Conservation (phyloP, 2,113 vertebrate genomes). For the Indri indri region DNA sequence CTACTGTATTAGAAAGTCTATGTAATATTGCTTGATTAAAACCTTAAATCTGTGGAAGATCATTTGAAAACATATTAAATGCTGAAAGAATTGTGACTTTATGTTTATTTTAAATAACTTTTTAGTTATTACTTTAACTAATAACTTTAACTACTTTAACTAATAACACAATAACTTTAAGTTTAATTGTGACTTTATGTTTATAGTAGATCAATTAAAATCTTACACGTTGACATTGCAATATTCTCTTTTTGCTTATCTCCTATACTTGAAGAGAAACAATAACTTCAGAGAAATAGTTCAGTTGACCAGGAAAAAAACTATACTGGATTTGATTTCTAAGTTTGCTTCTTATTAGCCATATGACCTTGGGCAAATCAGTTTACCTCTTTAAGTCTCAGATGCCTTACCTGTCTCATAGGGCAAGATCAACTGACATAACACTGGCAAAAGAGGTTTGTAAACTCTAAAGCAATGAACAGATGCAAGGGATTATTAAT, state of each 20-base stretch:
- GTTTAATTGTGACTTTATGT: neutral
- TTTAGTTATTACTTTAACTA: no score
- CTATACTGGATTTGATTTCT: neutral
- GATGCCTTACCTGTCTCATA: neutral
- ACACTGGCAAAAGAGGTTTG: neutral
- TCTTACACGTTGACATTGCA: neutral
- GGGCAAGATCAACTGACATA: neutral
- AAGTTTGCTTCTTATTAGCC: conserved; percentile 37
- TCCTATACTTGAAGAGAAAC: neutral
- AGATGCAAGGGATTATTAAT: conserved; percentile 33
- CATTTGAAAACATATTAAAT: conserved; percentile 45
- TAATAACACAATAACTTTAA: no score
- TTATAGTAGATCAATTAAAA: conserved; percentile 34
- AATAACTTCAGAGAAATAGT: conserved; percentile 32
- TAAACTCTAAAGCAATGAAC: conserved; percentile 18
- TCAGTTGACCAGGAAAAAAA: conserved; percentile 6
- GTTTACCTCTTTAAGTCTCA: neutral
- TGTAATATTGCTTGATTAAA: conserved; percentile 7
- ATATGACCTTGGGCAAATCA: conserved; percentile 8
- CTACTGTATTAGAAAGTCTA: neutral
- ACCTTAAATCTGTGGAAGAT: neutral
- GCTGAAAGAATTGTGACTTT: neutral
- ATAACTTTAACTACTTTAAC: no score
- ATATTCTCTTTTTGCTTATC: conserved; percentile 8
- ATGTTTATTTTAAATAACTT: neutral